phyloP scores from a whole-genome alignment of 2,113 vertebrate genomes.

The Polypterus senegalus region DNA sequence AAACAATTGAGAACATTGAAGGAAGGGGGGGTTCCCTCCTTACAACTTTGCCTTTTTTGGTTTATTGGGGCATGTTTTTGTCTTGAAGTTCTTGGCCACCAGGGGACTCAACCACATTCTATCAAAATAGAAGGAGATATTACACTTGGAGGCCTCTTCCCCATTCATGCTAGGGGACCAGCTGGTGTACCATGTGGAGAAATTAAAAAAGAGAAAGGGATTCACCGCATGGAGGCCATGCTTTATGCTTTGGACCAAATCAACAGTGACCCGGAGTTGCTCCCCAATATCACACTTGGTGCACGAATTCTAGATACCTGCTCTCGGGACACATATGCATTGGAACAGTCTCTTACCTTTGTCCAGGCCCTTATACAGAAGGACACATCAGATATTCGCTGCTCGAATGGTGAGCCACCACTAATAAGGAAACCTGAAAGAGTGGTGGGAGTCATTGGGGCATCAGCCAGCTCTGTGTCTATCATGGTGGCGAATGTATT shows the following conservation, averaged over 20 bases:
- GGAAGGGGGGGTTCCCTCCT: no score
- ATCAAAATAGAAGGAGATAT: slow-evolving; percentile 77
- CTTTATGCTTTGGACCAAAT: slow-evolving; percentile 79
- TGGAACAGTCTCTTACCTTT: slow-evolving; percentile 83
- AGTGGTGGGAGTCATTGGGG: slow-evolving; percentile 74
- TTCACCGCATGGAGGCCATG: slow-evolving; percentile 85
- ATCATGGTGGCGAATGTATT: slow-evolving; percentile 82
- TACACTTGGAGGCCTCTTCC: slow-evolving; percentile 75
- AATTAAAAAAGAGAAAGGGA: slow-evolving; percentile 76
- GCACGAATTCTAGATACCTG: slow-evolving; percentile 78
- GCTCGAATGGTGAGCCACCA: slow-evolving; percentile 62
- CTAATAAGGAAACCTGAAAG: slow-evolving; percentile 65
- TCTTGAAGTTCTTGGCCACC: slow-evolving; percentile 13
- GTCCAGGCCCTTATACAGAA: slow-evolving; percentile 73
- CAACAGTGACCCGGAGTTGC: slow-evolving; percentile 67
- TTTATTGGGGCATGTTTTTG: no score
- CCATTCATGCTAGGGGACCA: slow-evolving; percentile 65
- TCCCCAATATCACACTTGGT: slow-evolving; percentile 76
- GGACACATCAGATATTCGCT: slow-evolving; percentile 59
- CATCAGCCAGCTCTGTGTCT: slow-evolving; percentile 78
- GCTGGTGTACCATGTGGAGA: slow-evolving; percentile 65
- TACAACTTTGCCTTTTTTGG: no score
- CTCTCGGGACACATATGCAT: slow-evolving; percentile 77
- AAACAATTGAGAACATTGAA: no score
- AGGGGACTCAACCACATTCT: slow-evolving; percentile 50